Base-by-base conservation (phyloP, 2,888 invertebrate species). In the Cryptops parisi region DNA sequence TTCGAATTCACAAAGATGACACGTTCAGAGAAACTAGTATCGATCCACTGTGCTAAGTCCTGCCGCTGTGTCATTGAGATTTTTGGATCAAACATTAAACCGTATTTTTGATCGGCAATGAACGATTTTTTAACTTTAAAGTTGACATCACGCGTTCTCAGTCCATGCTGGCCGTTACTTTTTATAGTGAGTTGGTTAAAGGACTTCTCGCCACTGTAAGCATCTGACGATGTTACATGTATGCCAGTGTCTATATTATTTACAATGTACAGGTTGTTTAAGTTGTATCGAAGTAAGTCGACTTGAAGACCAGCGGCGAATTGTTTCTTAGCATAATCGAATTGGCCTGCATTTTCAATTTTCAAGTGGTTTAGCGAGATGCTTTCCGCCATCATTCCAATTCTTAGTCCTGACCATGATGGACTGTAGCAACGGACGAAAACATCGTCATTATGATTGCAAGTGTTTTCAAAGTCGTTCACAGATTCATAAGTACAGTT, bases 161-260 rank as follows among this genome's bases (percentile, higher is more conserved):
- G 15, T 9, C 33, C 33, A 9, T 6, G 9, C 6, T 9, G 6
- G 6, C 33, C 15, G 15, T 33, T 33, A 15, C 15, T 6, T 33
- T 15, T 33, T 15, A 33, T 6, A 9, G 33, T 33, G 33, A 33
- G 33, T 33, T 33, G 9, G 6, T 33, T 6, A 15, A 33, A 33
- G 9, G 15, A 15, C 6, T 33, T 33, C 33, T 33, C 9, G n/a
- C n/a, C n/a, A 6, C 9, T 9, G 23, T 84, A 91, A 55, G 96
- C 81, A 70, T 98, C 93, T 0, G 94, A 89, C 69, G 94, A 96
- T 55, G 94, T 73, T 39, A 98, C 79, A 27, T 93, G 93, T 24
- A 98, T 73, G 0, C 97, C 98, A 65, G 94, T 91, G 62, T 89
- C 85, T 52, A 85, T 80, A 66, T 94, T 96, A 64, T 91, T 81